A percentile compares a stretch with the other conserved stretches of the same genome.
Conservation (phyloP, 2,113 vertebrate species). For the Parus major region DNA sequence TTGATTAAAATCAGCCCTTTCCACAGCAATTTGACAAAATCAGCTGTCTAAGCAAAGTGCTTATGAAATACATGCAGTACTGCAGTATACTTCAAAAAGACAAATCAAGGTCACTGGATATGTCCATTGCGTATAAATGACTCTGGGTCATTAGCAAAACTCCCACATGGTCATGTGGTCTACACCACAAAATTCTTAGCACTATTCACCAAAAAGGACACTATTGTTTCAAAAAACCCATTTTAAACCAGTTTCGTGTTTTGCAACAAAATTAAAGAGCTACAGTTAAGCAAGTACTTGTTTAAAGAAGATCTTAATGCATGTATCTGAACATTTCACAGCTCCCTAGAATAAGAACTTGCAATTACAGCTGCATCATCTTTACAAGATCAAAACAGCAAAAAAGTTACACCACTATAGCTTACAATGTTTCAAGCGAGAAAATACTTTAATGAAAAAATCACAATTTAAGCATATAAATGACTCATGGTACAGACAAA, state of each 20-base stretch:
- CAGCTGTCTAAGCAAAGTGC: conserved; percentile 11
- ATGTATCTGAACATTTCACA: neutral
- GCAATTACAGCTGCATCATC: neutral
- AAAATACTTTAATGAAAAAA: neutral
- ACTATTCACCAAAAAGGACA: neutral
- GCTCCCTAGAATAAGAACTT: neutral
- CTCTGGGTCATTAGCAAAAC: neutral
- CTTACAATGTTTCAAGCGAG: neutral
- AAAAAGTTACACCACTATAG: neutral
- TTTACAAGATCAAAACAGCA: neutral
- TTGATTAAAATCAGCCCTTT: conserved; percentile 56
- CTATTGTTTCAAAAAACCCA: neutral
- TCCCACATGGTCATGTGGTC: neutral
- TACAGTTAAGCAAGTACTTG: neutral
- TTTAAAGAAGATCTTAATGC: neutral
- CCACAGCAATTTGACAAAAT: conserved; percentile 5
- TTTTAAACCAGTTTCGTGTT: neutral
- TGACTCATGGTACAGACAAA: neutral
- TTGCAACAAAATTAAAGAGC: neutral
- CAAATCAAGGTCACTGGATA: conserved; percentile 7
- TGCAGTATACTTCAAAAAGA: conserved; percentile 42
- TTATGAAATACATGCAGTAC: conserved; percentile 11
- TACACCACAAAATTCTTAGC: neutral
- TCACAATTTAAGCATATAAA: neutral
- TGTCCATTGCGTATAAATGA: neutral